Conservation (phyloP, 2,113 vertebrate genomes). For the Pseudorasbora parva region DNA sequence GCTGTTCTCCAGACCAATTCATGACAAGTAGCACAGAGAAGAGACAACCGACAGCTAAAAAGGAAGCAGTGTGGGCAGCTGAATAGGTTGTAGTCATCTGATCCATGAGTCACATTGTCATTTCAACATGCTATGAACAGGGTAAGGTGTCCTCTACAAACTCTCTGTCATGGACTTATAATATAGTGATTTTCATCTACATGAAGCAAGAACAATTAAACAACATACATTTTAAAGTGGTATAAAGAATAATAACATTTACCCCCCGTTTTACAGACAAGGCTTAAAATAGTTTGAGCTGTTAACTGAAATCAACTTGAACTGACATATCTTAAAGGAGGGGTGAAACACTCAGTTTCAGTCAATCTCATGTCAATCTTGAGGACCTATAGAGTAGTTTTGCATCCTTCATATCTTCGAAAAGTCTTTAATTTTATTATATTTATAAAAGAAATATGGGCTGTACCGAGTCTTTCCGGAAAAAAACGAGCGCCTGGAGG, state of each 20-base stretch:
- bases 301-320: no score
- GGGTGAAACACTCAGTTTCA: no score
- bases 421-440: no score
- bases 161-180: neutral
- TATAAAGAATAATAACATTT: neutral
- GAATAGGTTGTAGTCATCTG: neutral
- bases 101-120: neutral
- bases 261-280: no score
- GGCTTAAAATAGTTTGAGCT: no score
- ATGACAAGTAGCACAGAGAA: constrained; percentile 1
- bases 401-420: no score
- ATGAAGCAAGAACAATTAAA: neutral
- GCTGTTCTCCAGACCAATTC: constrained; percentile 16
- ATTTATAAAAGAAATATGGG: no score
- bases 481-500: no score
- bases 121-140: neutral
- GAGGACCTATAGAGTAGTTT: no score
- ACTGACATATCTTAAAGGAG: no score
- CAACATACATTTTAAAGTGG: neutral
- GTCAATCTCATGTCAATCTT: no score
- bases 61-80: neutral
- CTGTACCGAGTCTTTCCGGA: no score
- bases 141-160: neutral
- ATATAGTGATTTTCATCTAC: neutral
- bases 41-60: constrained; percentile 6